phyloP scores from a whole-genome alignment of 2,113 vertebrate species.

The Thalassoma bifasciatum region DNA sequence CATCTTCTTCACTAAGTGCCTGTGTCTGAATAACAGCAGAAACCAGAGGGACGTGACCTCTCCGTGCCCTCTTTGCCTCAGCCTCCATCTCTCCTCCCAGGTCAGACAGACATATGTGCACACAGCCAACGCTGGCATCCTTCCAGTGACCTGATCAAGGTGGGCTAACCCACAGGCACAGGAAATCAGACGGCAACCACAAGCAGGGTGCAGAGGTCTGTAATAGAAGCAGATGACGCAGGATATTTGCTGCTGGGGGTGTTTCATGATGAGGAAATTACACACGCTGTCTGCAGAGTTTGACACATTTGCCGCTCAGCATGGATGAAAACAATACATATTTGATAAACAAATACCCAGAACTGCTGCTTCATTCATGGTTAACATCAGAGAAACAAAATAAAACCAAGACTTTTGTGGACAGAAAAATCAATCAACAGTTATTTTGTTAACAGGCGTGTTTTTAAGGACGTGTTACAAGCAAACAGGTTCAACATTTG shows the following conservation, averaged over 20 bases:
- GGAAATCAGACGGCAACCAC: slow-evolving; percentile 20
- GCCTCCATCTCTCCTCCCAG: background rate
- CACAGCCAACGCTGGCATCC: slow-evolving; percentile 51
- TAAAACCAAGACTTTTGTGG: background rate
- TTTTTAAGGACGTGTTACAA: too few species aligned
- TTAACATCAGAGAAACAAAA: too few species aligned
- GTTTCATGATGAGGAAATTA: slow-evolving; percentile 15
- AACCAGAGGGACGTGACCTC: slow-evolving; percentile 28
- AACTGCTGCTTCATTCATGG: background rate
- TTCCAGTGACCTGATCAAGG: slow-evolving; percentile 50
- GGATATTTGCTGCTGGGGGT: slow-evolving; percentile 21
- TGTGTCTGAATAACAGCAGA: background rate
- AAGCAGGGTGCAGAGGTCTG: background rate
- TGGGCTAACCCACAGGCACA: slow-evolving; percentile 35
- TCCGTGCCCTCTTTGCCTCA: slow-evolving; percentile 23
- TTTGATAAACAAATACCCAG: background rate
- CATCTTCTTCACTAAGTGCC: background rate
- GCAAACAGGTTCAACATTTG: too few species aligned
- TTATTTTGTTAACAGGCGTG: too few species aligned
- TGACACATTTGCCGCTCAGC: slow-evolving; percentile 5
- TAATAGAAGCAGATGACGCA: slow-evolving; percentile 5
- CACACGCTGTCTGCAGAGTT: slow-evolving; percentile 6
- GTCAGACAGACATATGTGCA: slow-evolving; percentile 54
- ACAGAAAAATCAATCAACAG: too few species aligned
- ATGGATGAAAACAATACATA: background rate